Evolutionary conservation across 92 coral and sea anemone genomes (phyloP), one percentile per base, ranked within the genome.

Genomic region (Paramuricea clavata): DNA sequence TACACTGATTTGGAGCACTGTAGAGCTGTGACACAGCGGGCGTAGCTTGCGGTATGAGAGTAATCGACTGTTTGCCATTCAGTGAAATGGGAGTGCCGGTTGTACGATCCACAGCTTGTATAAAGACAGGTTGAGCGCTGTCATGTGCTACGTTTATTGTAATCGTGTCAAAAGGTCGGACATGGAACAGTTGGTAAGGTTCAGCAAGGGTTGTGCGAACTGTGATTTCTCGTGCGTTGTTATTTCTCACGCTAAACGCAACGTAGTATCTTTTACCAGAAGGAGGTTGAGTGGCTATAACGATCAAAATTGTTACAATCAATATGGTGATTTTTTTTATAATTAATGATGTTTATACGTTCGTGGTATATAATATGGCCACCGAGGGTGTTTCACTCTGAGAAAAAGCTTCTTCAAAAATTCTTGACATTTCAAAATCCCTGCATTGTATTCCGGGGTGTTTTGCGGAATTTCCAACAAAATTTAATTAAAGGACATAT

Each of bases 1-100:
- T 28, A 50, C 61, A 28, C 22, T 30, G 73, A 41, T 35, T 79
- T 61, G 84, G 84, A 33, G 84, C 84, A 19, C 84, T 67, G 27
- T 60, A 17, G 17, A 7, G n/a, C 16, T 19, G 21, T 5, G 60
- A 22, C 0, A 3, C 30, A 0, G 59, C 73, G 9, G 19, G 59
- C 23, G 72, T 34, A 0, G 1, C 50, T 25, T 17, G 74, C 17
- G 84, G 84, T n/a, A 26, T 79, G 0, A 79, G 39, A 21, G 74
- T 19, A 34, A 79, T 12, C 11, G 84, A 34, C 36, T 79, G 39
- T 36, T 8, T 59, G 34, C 84, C 73, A 61, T 79, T 79, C 26
- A 79, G 35, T 36, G 84, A 60, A 59, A 79, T 41, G 3, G 71
- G 84, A 0, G 1, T 32, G 22, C 56, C 27, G 1, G 72, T 60